Percentiles rank a stretch among this genome's conserved stretches.
Evolutionary conservation across 2,113 vertebrate genomes (phyloP).

Genomic region (Sclerurus mexicanus): DNA sequence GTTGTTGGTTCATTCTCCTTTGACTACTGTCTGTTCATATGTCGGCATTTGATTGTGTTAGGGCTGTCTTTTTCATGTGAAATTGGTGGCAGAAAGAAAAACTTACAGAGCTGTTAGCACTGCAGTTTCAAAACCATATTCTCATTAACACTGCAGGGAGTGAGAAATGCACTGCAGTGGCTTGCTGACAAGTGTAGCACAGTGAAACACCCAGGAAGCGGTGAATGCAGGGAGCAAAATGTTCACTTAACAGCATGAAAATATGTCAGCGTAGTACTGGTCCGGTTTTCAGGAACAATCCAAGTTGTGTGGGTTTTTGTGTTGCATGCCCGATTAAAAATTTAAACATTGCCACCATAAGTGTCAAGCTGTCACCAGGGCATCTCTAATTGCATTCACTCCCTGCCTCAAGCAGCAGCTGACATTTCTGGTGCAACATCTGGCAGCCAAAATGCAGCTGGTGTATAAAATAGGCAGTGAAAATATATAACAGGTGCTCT

Average conservation of each 20-base stretch:
- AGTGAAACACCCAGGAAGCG: background rate
- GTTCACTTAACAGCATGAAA: background rate
- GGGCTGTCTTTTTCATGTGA: background rate
- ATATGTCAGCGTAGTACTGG: background rate
- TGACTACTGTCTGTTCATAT: background rate
- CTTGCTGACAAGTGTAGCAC: background rate
- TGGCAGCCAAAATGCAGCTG: background rate
- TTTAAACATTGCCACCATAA: background rate
- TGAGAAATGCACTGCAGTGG: background rate
- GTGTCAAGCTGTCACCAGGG: background rate
- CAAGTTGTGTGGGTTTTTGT: background rate
- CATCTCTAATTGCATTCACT: background rate
- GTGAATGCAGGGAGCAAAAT: background rate
- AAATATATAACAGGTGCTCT: background rate
- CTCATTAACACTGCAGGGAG: background rate
- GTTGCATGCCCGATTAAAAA: background rate
- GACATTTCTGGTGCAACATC: slow-evolving; percentile 24
- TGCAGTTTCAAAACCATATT: background rate
- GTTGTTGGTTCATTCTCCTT: background rate
- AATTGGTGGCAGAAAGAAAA: background rate
- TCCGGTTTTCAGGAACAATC: background rate
- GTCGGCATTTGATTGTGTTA: rapidly evolving
- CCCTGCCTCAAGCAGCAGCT: background rate
- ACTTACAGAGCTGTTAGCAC: background rate
- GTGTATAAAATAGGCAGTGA: background rate